Percentiles rank a stretch among this genome's conserved stretches.
Evolutionary conservation across 2,888 invertebrate species (phyloP).

Genomic region (Ryuthela nishihirai): DNA sequence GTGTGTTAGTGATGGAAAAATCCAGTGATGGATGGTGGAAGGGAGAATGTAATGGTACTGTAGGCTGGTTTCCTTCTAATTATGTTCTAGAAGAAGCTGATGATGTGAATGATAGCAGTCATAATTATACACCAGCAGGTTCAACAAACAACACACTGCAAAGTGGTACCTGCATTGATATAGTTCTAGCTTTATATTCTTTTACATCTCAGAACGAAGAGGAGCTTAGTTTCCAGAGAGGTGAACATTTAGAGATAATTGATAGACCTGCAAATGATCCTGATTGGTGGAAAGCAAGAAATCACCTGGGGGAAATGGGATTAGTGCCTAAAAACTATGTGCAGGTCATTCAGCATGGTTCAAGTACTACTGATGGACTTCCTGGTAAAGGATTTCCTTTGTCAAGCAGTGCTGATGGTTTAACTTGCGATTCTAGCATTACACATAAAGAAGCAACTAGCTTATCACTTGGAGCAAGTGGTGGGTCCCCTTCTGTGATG

Average conservation of each 20-base stretch:
- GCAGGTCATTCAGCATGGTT: constrained; percentile 58
- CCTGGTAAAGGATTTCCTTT: constrained; percentile 32
- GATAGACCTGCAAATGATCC: constrained; percentile 96
- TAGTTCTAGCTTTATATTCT: constrained; percentile 85
- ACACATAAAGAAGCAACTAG: constrained; percentile 25
- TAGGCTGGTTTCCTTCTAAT: constrained; percentile 97
- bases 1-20: constrained; percentile 93
- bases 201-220: constrained; percentile 80
- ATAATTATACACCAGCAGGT: constrained; percentile 33
- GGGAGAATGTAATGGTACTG: constrained; percentile 59
- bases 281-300: constrained; percentile 89
- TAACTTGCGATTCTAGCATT: constrained; percentile 22
- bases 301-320: constrained; percentile 86
- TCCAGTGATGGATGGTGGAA: constrained; percentile 99
- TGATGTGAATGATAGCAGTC: constrained; percentile 33
- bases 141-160: constrained; percentile 33
- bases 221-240: constrained; percentile 94
- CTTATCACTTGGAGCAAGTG: constrained; percentile 30
- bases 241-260: constrained; percentile 91
- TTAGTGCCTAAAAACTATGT: constrained; percentile 94
- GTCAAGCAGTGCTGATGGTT: constrained; percentile 32
- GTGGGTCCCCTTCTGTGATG: constrained; percentile 23
- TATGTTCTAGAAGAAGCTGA: constrained; percentile 59
- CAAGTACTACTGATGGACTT: constrained; percentile 21
- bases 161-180: constrained; percentile 62